Base-by-base conservation (phyloP, 1,140 invertebrate species). In the Leptonema lineaticorne region DNA sequence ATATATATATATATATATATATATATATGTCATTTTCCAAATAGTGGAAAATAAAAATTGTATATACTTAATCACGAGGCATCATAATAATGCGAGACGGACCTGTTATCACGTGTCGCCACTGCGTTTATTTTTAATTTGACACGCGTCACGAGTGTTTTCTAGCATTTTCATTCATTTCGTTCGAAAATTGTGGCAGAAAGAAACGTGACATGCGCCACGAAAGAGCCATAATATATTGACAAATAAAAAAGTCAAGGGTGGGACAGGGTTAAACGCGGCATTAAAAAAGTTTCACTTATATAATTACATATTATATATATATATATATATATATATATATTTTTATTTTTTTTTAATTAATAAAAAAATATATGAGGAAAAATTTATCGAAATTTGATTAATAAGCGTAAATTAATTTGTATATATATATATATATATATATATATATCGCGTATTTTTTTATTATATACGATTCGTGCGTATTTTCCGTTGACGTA, bases 131-230 rank as follows among this genome's bases (percentile, higher is more conserved):
- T 53, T 53, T 53, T 53, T 24, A 24, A 53, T 41, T 11, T 9
- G 3, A 41, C 2, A 41, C 9, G 8, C 50, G 50, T 53, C 50
- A 53, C 50, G 50, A 53, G 50, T 11, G 22, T 7, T 11, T 53
- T 53, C 50, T 53, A 53, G 50, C 22, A 53, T 53, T 53, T 53
- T 53, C 50, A 53, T 53, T 53, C 50, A 53, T 53, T 53, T 53
- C 50, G 22, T 9, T 20, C 22, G 24, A n/a, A n/a, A 53, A 14
- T 53, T 50, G 24, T 53, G 50, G 50, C 50, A 53, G 11, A 11
- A 41, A 26, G 18, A 5, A 20, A 53, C 50, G 50, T 22, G 18
- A 53, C 24, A 26, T 8, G n/a, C 1, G 50, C 20, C 50, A 26
- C 22, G 50, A 1, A 26, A 53, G 9, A 18, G 24, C 50, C n/a